A percentile compares a stretch with the other conserved stretches of the same genome.
These are phyloP conservation scores for Labrus mixtus DNA, from an alignment of 2,113 vertebrate species.

Conservation along the genomic window DNA sequence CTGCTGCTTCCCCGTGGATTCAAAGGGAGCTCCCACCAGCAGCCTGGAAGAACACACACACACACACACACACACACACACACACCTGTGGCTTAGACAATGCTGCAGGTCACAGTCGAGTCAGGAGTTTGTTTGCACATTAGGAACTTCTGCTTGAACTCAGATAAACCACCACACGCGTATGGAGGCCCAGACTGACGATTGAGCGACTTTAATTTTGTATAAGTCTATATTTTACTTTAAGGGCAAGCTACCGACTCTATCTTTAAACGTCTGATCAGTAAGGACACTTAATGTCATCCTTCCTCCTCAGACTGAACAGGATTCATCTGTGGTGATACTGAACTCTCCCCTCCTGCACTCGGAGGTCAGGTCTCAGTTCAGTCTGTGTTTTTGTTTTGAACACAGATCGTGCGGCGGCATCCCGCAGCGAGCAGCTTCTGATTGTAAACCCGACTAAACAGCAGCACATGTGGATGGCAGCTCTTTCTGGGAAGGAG, in stretches of 20 bases:
- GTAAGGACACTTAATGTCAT: no score
- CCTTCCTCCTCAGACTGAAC: no score
- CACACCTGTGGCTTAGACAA: conserved; percentile 3
- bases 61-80: conserved; percentile 13
- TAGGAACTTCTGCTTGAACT: no score
- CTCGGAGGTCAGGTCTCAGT: background rate
- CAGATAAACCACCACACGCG: no score
- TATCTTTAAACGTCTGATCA: no score
- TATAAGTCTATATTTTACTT: no score
- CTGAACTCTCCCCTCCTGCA: background rate
- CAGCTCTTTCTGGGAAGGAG: conserved; percentile 54
- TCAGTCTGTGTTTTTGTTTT: background rate
- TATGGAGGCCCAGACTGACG: no score
- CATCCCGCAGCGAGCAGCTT: conserved; percentile 1
- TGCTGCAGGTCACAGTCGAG: background rate
- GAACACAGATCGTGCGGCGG: conserved; percentile 3
- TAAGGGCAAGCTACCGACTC: no score
- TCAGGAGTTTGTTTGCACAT: background rate
- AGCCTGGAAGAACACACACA: conserved; percentile 81
- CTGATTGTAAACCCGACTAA: conserved; percentile 20
- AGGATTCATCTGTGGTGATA: no score
- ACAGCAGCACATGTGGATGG: conserved; percentile 43
- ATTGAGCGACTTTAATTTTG: no score
- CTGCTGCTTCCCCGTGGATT: conserved; percentile 88
- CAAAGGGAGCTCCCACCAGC: conserved; percentile 93